These are phyloP conservation scores for Keiferia lycopersicella DNA, from an alignment of 2,888 invertebrate species.

Conservation along the genomic window DNA sequence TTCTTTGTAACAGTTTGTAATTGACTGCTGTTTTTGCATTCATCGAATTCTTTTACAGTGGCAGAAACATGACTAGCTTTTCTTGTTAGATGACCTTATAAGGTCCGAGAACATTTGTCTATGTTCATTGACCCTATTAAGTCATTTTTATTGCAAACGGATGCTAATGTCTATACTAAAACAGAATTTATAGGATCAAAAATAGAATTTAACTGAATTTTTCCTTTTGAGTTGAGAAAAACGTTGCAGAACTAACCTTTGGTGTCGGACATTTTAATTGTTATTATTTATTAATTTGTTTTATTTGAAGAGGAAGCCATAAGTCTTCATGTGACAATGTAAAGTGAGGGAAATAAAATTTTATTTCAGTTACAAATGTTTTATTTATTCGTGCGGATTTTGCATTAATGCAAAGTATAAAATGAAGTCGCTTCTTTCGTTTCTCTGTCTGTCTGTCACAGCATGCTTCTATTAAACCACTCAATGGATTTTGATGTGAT, in stretches of 20 bases:
- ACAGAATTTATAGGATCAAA: conserved; percentile 25
- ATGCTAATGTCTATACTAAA: conserved; percentile 50
- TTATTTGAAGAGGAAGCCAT: conserved; percentile 14
- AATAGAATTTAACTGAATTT: conserved; percentile 16
- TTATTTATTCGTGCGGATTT: too few species aligned
- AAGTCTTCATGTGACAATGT: background rate
- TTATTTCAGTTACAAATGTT: background rate
- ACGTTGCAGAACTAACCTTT: background rate
- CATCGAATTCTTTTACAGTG: background rate
- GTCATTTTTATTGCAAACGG: conserved; percentile 39
- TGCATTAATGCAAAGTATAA: too few species aligned
- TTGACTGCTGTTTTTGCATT: background rate
- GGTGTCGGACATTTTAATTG: conserved; percentile 11
- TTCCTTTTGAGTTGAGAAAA: background rate
- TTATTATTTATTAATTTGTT: background rate
- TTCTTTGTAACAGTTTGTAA: background rate
- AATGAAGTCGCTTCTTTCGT: too few species aligned
- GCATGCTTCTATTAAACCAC: too few species aligned
- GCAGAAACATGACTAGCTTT: background rate
- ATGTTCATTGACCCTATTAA: conserved; percentile 18
- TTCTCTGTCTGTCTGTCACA: too few species aligned
- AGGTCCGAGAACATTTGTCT: conserved; percentile 20
- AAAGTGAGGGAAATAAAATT: conserved; percentile 3
- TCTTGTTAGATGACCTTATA: conserved; percentile 11
- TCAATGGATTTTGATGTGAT: too few species aligned